Evolutionary conservation across 2,888 invertebrate species (phyloP), one percentile per base, ranked within the genome.

Genomic region (Papilio elwesi): DNA sequence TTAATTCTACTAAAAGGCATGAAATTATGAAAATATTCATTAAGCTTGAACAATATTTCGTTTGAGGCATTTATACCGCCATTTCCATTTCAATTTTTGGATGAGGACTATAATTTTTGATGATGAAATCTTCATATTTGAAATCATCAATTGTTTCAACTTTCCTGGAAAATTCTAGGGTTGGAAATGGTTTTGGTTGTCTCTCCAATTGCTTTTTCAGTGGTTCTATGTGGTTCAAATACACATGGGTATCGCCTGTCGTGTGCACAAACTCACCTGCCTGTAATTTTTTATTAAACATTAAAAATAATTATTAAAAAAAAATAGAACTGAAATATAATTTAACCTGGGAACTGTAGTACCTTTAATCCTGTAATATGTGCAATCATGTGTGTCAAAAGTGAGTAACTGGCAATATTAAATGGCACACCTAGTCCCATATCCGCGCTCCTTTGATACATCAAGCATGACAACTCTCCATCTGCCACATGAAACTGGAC

Each of bases 401-500:
- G 88, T 1, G 99, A 95, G 90, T 99, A 99, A 80, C 99, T 99
- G 66, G 99, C 99, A 80, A 99, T 98, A 90, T 99, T 99, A 88
- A 99, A 99, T 12, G 99, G 99, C 0, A 99, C 98, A n/a, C 99
- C 99, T 1, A 99, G 94, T 3, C 99, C 99, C 97, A 99, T 98
- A 86, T 99, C 99, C 9, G 98, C 99, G 80, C 99, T 99, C 77
- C 99, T 95, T 89, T 99, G 99, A 87, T 99, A 99, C 77, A 99
- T 88, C 80, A 98, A 97, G 83, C 98, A 99, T 0, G 98, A 98
- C 0, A 99, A 91, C 87, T 97, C 97, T 1, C 96, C 96, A 79
- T 95, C 92, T 0, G 96, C 95, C 0, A 99, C 99, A 92, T 97
- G 98, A 91, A 99, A 99, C 90, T 99, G 99, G 0, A 96, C 97